Conservation (phyloP, 1,140 invertebrate genomes). For the Physella acuta region DNA sequence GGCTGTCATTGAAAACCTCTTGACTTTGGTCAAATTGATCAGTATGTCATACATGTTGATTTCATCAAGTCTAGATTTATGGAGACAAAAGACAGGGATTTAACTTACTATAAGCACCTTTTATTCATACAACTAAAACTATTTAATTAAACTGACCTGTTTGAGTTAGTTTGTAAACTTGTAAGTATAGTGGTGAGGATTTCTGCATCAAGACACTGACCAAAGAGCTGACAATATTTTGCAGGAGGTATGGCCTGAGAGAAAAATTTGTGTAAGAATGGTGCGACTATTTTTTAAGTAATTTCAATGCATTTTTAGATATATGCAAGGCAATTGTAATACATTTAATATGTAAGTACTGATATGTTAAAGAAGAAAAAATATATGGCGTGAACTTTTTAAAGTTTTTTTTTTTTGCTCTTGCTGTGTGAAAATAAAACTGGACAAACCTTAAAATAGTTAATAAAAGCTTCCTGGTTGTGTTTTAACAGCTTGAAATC, state of each 20-base stretch:
- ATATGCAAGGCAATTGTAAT: no score
- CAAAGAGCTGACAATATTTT: conserved; percentile 50
- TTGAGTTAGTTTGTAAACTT: conserved; percentile 40
- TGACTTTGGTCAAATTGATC: conserved; percentile 51
- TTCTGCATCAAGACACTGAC: conserved; percentile 54
- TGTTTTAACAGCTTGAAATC: conserved; percentile 58
- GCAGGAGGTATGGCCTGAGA: conserved; percentile 42
- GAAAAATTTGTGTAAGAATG: conserved; percentile 5
- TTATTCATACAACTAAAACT: no score
- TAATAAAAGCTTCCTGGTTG: conserved; percentile 46
- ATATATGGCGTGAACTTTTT: no score
- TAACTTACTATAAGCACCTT: no score
- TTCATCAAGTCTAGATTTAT: no score
- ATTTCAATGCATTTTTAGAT: no score
- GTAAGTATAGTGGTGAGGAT: conserved; percentile 51
- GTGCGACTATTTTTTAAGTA: background rate
- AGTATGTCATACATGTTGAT: conserved; percentile 45
- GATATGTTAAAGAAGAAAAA: no score
- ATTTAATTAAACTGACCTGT: conserved; percentile 31
- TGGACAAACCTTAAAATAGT: conserved; percentile 54
- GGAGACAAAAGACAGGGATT: no score
- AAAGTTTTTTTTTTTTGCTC: no score
- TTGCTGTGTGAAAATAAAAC: no score
- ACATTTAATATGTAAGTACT: no score
- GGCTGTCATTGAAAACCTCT: conserved; percentile 56